phyloP scores from a whole-genome alignment of 2,888 invertebrate genomes.

The Branchipolynoe longqiensis region DNA sequence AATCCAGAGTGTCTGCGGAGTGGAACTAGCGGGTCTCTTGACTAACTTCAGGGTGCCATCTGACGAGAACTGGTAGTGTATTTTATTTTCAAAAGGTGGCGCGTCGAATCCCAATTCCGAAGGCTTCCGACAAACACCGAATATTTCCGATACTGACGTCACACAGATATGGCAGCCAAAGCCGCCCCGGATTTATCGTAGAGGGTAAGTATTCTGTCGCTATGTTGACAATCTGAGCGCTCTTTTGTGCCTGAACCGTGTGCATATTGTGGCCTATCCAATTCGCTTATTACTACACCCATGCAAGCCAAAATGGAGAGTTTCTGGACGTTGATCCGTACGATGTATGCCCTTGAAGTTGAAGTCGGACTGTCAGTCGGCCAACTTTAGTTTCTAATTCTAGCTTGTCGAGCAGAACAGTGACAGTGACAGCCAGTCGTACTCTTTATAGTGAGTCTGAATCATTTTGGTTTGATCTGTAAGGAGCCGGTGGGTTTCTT shows the following conservation, averaged over 20 bases:
- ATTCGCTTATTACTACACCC: background rate
- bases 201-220: slow-evolving; percentile 32
- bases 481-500: too few relatives aligned
- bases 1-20: too few relatives aligned
- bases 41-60: too few relatives aligned
- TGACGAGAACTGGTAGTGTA: too few relatives aligned
- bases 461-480: too few relatives aligned
- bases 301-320: background rate
- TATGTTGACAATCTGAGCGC: too few relatives aligned
- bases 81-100: background rate
- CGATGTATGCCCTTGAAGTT: slow-evolving; percentile 34
- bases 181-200: slow-evolving; percentile 40
- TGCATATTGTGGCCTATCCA: background rate
- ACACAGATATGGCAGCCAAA: slow-evolving; percentile 48
- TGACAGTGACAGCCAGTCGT: background rate
- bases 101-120: background rate
- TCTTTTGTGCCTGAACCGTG: background rate
- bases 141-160: slow-evolving; percentile 29
- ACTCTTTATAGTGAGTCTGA: background rate
- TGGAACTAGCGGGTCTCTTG: too few relatives aligned
- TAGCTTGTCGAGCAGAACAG: background rate
- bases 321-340: background rate
- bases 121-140: slow-evolving; percentile 19
- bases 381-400: background rate
- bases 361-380: slow-evolving; percentile 3